phyloP scores from a whole-genome alignment of 2,113 vertebrate species.

The Oreochromis spilurus region DNA sequence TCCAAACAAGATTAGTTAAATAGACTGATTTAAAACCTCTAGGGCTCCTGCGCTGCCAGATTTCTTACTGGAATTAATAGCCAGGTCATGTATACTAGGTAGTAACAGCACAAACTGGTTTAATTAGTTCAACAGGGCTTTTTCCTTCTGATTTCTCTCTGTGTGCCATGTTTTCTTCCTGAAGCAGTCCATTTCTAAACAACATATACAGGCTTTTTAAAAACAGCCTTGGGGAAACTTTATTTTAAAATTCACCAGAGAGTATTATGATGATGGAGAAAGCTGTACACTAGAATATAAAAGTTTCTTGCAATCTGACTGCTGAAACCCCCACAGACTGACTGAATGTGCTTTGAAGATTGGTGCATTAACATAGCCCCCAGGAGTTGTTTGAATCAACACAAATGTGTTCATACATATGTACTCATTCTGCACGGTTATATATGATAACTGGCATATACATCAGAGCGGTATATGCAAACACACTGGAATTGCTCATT shows the following conservation, averaged over 20 bases:
- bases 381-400: constrained; percentile 27
- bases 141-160: not conserved
- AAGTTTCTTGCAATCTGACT: not conserved
- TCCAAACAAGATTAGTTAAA: not conserved
- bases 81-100: not conserved
- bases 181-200: not conserved
- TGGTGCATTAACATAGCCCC: constrained; percentile 28
- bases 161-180: not conserved
- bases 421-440: constrained; percentile 6
- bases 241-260: constrained; percentile 4
- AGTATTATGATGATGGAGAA: constrained; percentile 1
- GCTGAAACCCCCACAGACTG: constrained; percentile 20
- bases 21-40: not conserved
- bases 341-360: constrained; percentile 47
- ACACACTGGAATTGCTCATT: not conserved
- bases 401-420: constrained; percentile 16
- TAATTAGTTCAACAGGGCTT: not conserved
- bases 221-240: not conserved
- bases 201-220: not conserved
- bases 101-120: not conserved
- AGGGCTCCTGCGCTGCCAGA: not conserved
- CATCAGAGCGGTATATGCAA: not conserved
- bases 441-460: not conserved
- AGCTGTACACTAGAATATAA: not conserved
- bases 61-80: not conserved